These are phyloP conservation scores for Phasia obesa DNA, from an alignment of 2,888 invertebrate genomes.

Conservation along the genomic window DNA sequence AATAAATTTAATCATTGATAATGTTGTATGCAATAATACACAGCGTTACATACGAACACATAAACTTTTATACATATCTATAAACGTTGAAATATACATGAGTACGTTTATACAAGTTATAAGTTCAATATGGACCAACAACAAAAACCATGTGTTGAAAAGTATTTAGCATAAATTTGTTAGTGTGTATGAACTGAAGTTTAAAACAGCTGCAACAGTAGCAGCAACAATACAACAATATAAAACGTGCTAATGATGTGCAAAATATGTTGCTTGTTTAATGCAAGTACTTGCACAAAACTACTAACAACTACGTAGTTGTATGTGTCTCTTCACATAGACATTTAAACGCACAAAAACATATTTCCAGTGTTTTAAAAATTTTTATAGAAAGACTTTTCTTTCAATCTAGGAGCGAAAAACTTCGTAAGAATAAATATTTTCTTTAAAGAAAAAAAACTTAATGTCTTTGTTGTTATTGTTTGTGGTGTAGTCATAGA, in stretches of 20 bases:
- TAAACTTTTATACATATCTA: background rate
- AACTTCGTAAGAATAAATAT: background rate
- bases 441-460: background rate
- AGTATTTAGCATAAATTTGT: slow-evolving; percentile 29
- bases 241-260: slow-evolving; percentile 70
- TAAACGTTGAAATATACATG: background rate
- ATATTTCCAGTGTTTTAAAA: too few species aligned
- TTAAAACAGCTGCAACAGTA: slow-evolving; percentile 1
- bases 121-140: background rate
- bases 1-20: slow-evolving; percentile 36
- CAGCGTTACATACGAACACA: background rate
- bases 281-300: slow-evolving; percentile 45
- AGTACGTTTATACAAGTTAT: background rate
- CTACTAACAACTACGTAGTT: background rate
- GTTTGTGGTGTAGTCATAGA: background rate
- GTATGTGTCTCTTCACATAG: too few species aligned
- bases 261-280: slow-evolving; percentile 66
- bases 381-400: too few species aligned
- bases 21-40: slow-evolving; percentile 16
- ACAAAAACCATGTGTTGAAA: slow-evolving; percentile 23
- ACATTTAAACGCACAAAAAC: too few species aligned
- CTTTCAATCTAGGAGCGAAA: too few species aligned
- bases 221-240: slow-evolving; percentile 31
- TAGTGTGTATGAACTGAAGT: slow-evolving; percentile 26
- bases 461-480: background rate